Percentiles rank a stretch among this genome's conserved stretches.
phyloP scores from a whole-genome alignment of 2,888 invertebrate species.

The Serrognathus titanus region DNA sequence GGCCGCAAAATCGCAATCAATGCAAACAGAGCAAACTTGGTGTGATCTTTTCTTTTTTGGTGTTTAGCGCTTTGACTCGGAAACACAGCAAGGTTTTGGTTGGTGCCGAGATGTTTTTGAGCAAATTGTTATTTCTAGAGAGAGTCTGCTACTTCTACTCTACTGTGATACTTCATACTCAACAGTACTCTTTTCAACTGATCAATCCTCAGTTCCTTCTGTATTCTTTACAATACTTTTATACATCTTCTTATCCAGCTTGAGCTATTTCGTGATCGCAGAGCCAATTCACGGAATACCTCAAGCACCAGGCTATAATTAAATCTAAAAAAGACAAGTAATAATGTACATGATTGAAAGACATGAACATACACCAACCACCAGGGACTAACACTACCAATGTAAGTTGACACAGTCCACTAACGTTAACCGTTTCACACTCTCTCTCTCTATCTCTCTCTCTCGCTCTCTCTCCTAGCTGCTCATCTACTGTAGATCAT shows the following conservation, averaged over 20 bases:
- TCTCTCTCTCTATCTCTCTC: conserved; percentile 7
- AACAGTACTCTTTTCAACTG: conserved; percentile 12
- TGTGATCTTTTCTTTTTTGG: conserved; percentile 9
- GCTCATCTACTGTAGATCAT: conserved; percentile 16
- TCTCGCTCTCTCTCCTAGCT: conserved; percentile 17
- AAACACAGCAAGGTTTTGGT: conserved; percentile 18
- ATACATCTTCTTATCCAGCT: background rate
- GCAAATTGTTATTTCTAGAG: conserved; percentile 20
- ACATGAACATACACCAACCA: conserved; percentile 36
- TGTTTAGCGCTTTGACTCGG: conserved; percentile 22
- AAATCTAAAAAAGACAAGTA: conserved; percentile 7
- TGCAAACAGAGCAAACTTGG: conserved; percentile 20
- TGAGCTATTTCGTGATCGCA: background rate
- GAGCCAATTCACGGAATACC: background rate
- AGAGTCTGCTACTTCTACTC: conserved; percentile 19
- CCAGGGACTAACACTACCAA: conserved; percentile 44
- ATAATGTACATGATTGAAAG: conserved; percentile 36
- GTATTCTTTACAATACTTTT: background rate
- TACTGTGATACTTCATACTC: conserved; percentile 13
- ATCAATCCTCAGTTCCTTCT: conserved; percentile 3
- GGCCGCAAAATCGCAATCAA: background rate
- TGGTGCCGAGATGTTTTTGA: conserved; percentile 17
- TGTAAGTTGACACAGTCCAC: conserved; percentile 47
- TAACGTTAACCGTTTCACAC: conserved; percentile 22
- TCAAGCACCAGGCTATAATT: conserved; percentile 4